Conservation (phyloP, 2,113 vertebrate species). For the Myiagra hebetior region DNA sequence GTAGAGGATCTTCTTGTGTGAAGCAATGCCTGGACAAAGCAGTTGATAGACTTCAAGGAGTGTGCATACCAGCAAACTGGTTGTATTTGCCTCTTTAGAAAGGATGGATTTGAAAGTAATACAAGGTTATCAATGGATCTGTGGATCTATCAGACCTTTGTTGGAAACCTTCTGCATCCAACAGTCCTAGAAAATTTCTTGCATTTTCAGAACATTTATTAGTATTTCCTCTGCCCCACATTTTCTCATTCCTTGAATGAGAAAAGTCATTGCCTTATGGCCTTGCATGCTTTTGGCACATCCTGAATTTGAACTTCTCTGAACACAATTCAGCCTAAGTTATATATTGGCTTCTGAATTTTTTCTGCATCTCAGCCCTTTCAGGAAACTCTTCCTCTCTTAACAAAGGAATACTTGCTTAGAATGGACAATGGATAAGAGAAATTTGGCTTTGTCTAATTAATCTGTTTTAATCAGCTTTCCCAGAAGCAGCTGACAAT, state of each 20-base stretch:
- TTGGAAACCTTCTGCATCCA: neutral
- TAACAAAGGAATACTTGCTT: neutral
- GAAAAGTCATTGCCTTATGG: neutral
- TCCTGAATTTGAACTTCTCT: neutral
- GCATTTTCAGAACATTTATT: neutral
- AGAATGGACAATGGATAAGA: neutral
- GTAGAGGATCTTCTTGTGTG: neutral
- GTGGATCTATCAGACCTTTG: neutral
- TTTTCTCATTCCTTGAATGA: neutral
- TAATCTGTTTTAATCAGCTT: slow-evolving; percentile 45
- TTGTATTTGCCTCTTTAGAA: neutral
- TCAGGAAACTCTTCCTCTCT: neutral
- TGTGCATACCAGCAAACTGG: neutral
- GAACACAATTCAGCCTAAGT: neutral
- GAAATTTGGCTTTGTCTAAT: neutral
- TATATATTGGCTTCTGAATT: neutral
- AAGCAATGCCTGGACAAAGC: neutral
- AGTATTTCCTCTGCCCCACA: neutral
- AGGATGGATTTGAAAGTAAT: neutral
- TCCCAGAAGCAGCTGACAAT: neutral
- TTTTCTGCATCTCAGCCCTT: neutral
- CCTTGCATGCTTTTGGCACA: neutral
- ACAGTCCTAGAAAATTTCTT: neutral
- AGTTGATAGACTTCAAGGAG: neutral
- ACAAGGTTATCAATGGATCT: neutral